These are phyloP conservation scores for Poeciliopsis infans DNA, from an alignment of 2,797 vertebrate species.

Conservation along the genomic window DNA sequence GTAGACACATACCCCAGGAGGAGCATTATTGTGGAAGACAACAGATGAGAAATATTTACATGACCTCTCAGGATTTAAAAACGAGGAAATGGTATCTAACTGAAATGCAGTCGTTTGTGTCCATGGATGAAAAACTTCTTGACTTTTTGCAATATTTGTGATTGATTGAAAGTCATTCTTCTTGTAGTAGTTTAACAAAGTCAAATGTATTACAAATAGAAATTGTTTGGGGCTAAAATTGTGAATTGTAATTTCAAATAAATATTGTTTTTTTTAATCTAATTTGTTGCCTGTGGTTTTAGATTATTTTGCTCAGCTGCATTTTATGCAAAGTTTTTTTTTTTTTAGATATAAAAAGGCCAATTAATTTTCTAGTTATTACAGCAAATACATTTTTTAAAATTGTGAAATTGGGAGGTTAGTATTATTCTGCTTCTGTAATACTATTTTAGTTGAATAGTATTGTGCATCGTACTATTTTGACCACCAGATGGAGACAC, in stretches of 20 bases:
- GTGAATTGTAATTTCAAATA: neutral
- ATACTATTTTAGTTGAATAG: neutral
- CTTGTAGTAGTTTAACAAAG: neutral
- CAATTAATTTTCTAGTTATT: neutral
- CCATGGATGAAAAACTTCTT: slow-evolving; percentile 10
- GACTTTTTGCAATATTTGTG: slow-evolving; percentile 8
- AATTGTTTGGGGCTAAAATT: neutral
- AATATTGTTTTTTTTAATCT: neutral
- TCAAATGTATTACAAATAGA: neutral
- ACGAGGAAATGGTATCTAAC: neutral
- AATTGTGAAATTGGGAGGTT: neutral
- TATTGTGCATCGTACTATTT: neutral
- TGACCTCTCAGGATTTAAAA: neutral
- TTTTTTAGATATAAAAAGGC: neutral
- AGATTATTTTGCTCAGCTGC: neutral
- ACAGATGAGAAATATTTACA: slow-evolving; percentile 74
- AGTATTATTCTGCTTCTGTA: neutral
- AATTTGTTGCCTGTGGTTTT: neutral
- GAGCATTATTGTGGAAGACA: slow-evolving; percentile 92
- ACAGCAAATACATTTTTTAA: neutral
- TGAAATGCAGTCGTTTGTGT: slow-evolving; percentile 8
- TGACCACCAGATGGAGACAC: slow-evolving; percentile 52
- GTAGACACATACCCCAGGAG: slow-evolving; percentile 88
- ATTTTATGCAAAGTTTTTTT: neutral
- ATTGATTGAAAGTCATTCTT: neutral